phyloP scores from a whole-genome alignment of 30 jellyfish, hydroid and myxozoan genomes.

The Mastigias papua region DNA sequence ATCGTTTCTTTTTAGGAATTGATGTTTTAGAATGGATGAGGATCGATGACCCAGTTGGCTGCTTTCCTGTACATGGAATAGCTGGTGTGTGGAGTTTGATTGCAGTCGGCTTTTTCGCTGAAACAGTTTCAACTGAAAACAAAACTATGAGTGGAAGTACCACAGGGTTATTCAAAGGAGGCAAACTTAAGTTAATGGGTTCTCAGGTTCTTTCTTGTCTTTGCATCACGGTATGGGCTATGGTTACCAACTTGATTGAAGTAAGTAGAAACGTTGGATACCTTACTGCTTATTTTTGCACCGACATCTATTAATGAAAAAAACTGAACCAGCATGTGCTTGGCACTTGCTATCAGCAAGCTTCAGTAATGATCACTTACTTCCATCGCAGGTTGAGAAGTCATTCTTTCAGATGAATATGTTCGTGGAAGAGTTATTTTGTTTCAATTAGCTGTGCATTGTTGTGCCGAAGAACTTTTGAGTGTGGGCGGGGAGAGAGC shows the following conservation, averaged over 20 bases:
- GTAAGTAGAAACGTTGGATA: no score
- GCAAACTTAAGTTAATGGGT: constrained; percentile 51
- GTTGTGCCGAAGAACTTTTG: no score
- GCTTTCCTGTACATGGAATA: constrained; percentile 82
- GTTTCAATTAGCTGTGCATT: no score
- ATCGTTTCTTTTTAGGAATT: constrained; percentile 61
- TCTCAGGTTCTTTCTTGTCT: constrained; percentile 66
- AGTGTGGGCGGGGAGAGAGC: no score
- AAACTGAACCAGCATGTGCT: no score
- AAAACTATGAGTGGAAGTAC: neutral
- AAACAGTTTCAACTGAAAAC: constrained; percentile 44
- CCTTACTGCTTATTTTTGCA: no score
- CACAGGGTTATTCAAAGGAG: constrained; percentile 83
- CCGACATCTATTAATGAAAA: no score
- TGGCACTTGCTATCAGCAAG: no score
- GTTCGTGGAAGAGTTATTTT: no score
- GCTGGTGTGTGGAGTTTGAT: constrained; percentile 92
- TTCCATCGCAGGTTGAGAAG: no score
- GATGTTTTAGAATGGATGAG: constrained; percentile 72
- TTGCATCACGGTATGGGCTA: constrained; percentile 80
- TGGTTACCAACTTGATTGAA: constrained; percentile 58
- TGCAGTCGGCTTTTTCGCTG: constrained; percentile 91
- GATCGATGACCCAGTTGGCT: constrained; percentile 98
- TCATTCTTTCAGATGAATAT: no score
- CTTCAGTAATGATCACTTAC: no score